Conservation (phyloP, 2,797 vertebrate species). For the Anas flavirostris region DNA sequence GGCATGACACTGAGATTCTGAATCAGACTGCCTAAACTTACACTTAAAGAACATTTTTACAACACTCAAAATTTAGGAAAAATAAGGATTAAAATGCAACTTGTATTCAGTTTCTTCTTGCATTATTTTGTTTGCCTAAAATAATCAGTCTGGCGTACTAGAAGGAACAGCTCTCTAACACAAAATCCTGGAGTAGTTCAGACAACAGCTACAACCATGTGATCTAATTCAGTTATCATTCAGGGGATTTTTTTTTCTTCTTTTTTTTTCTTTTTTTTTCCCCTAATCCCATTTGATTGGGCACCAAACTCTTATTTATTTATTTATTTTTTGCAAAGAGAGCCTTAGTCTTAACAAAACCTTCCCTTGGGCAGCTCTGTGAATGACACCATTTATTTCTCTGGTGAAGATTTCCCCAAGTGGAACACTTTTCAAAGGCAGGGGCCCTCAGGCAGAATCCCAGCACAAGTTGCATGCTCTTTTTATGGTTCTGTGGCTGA, state of each 20-base stretch:
- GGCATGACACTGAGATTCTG: neutral
- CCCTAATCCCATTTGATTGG: neutral
- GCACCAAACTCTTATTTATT: neutral
- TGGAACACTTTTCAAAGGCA: neutral
- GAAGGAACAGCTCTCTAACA: neutral
- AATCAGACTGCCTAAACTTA: neutral
- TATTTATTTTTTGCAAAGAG: neutral
- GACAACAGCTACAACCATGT: neutral
- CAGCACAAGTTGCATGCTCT: neutral
- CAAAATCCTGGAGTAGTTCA: neutral
- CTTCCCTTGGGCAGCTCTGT: neutral
- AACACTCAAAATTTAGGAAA: neutral
- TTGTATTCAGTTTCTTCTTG: neutral
- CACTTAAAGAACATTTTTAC: neutral
- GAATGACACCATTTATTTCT: neutral
- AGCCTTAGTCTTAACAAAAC: neutral
- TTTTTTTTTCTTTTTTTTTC: neutral
- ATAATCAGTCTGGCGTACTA: neutral
- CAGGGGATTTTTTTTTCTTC: rapidly evolving
- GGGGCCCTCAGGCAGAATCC: neutral
- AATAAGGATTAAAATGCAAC: neutral
- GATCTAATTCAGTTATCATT: neutral
- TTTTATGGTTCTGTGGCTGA: neutral
- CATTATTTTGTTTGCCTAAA: neutral
- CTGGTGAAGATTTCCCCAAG: neutral